These are phyloP conservation scores for Tetraneura akinire DNA, from an alignment of 1,140 invertebrate species.

Conservation along the genomic window DNA sequence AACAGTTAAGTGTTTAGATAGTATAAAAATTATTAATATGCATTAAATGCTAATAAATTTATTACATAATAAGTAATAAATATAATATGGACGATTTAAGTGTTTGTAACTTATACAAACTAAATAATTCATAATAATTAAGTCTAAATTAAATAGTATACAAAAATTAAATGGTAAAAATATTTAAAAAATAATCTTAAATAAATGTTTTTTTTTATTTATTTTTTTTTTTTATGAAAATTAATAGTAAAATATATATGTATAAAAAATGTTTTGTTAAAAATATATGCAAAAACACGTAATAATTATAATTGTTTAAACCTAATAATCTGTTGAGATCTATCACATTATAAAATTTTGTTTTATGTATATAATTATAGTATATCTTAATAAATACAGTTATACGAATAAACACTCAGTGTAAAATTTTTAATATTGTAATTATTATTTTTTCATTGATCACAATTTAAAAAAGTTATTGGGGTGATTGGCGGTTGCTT, in stretches of 20 bases:
- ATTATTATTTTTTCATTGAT: neutral
- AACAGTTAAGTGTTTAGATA: no score
- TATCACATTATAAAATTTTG: constrained; percentile 19
- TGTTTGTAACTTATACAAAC: neutral
- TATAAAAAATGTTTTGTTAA: neutral
- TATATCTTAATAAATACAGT: neutral
- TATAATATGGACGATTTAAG: no score
- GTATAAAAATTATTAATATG: no score
- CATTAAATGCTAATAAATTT: no score
- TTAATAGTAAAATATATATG: constrained; percentile 3
- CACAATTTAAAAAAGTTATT: neutral
- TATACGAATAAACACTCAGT: no score
- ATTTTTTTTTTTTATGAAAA: neutral
- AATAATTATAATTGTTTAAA: constrained; percentile 1
- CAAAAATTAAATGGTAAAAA: constrained; percentile 12
- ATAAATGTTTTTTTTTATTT: neutral
- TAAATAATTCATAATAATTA: neutral
- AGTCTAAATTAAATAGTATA: neutral
- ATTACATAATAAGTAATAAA: no score
- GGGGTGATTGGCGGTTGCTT: neutral
- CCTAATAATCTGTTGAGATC: constrained; percentile 27
- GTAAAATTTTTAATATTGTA: neutral
- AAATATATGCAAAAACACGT: neutral
- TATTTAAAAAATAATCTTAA: constrained; percentile 9
- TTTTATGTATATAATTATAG: neutral